Conservation (phyloP, 2,113 vertebrate species). For the Sorex araneus region DNA sequence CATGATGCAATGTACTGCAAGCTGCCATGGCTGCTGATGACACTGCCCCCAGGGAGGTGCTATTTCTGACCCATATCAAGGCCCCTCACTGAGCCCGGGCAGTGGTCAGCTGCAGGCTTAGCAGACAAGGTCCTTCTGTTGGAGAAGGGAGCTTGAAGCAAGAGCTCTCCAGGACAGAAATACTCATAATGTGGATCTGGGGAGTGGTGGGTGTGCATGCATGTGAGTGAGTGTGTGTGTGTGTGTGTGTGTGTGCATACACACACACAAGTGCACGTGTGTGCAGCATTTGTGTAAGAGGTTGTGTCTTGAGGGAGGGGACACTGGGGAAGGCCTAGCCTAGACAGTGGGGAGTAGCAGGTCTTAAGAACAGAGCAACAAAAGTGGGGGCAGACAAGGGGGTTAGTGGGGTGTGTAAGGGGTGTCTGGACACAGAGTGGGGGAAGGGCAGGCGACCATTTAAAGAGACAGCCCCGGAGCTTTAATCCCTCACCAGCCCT, state of each 20-base stretch:
- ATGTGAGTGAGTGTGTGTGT: background rate
- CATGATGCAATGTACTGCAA: slow-evolving; percentile 84
- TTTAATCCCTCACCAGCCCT: slow-evolving; percentile 84
- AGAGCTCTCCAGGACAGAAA: slow-evolving; percentile 32
- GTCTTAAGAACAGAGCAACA: slow-evolving; percentile 49
- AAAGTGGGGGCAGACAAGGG: slow-evolving; percentile 45
- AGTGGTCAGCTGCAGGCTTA: slow-evolving; percentile 62
- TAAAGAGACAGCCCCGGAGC: slow-evolving; percentile 81
- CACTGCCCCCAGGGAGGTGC: slow-evolving; percentile 77
- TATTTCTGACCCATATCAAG: slow-evolving; percentile 76
- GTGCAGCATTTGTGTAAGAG: slow-evolving; percentile 33
- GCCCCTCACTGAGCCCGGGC: slow-evolving; percentile 27
- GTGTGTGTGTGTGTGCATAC: background rate
- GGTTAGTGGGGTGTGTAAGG: slow-evolving; percentile 48
- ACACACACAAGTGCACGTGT: background rate
- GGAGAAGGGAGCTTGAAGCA: slow-evolving; percentile 42
- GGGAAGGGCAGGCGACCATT: slow-evolving; percentile 77
- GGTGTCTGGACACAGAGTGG: slow-evolving; percentile 73
- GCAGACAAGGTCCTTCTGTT: slow-evolving; percentile 47
- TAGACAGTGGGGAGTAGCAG: slow-evolving; percentile 2
- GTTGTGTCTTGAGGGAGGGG: background rate
- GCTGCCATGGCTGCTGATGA: slow-evolving; percentile 74
- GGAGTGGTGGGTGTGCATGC: background rate
- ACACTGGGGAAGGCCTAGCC: background rate
- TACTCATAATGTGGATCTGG: background rate